A percentile compares a stretch with the other conserved stretches of the same genome.
Evolutionary conservation across 2,797 vertebrate genomes (phyloP).

Genomic region (Lepilemur ruficaudatus): DNA sequence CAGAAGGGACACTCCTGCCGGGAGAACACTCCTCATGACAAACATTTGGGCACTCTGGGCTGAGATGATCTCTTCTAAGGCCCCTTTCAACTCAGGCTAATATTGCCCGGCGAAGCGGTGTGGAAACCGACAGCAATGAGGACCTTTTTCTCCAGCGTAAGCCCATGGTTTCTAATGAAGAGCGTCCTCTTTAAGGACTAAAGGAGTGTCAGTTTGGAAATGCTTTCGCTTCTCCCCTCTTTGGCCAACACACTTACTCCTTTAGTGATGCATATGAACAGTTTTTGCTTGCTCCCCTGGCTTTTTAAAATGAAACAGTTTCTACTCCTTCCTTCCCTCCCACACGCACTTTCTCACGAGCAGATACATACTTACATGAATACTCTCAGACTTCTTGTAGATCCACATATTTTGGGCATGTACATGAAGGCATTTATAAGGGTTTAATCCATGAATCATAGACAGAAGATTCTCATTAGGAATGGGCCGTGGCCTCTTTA

Average conservation of each 20-base stretch:
- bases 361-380: conserved; percentile 38
- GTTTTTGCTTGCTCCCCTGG: conserved; percentile 20
- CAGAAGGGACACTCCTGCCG: not conserved
- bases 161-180: not conserved
- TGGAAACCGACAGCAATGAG: not conserved
- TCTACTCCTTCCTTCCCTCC: conserved; percentile 59
- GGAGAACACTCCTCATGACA: not conserved
- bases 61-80: not conserved
- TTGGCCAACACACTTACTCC: not conserved
- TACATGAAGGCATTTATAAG: conserved; percentile 61
- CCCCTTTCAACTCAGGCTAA: not conserved
- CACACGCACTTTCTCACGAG: conserved; percentile 74
- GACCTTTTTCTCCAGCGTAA: not conserved
- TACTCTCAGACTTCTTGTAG: conserved; percentile 55
- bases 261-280: not conserved
- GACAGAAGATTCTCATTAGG: conserved; percentile 70
- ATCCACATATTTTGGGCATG: conserved; percentile 70
- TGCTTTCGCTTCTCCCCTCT: not conserved
- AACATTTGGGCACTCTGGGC: not conserved
- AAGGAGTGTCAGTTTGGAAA: not conserved
- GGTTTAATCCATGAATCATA: conserved; percentile 71
- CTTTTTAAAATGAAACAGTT: conserved; percentile 56
- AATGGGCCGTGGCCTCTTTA: conserved; percentile 42
- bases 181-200: not conserved
- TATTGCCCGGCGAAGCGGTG: accelerated